Evolutionary conservation across 2,888 invertebrate species (phyloP).

Genomic region (Marronus borbonicus): DNA sequence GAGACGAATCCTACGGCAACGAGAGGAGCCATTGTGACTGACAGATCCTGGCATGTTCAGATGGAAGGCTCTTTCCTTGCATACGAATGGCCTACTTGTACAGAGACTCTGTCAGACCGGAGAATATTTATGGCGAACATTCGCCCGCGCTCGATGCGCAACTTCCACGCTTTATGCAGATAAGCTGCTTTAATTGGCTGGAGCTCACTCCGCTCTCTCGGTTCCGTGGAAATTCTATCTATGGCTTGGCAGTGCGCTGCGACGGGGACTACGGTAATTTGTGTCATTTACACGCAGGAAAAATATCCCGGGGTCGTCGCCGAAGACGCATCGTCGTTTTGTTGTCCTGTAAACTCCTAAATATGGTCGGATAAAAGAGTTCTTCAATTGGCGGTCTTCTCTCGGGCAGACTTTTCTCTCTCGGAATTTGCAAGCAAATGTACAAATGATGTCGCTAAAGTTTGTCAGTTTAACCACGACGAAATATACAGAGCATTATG

Average conservation of each 20-base stretch:
- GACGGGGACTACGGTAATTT: conserved; percentile 48
- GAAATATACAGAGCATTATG: neutral
- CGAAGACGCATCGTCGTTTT: conserved; percentile 45
- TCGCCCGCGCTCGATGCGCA: conserved; percentile 62
- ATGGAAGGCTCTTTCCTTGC: conserved; percentile 69
- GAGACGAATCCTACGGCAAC: conserved; percentile 64
- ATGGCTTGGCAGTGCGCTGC: conserved; percentile 43
- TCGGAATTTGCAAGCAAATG: conserved; percentile 27
- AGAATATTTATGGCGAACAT: conserved; percentile 66
- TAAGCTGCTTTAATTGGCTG: conserved; percentile 69
- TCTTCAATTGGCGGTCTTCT: conserved; percentile 36
- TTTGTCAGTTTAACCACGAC: neutral
- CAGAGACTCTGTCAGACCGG: conserved; percentile 65
- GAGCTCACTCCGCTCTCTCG: conserved; percentile 50
- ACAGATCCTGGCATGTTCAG: conserved; percentile 71
- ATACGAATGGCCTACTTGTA: conserved; percentile 70
- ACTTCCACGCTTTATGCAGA: conserved; percentile 69
- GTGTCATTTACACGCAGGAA: conserved; percentile 50
- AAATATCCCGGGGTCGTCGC: conserved; percentile 48
- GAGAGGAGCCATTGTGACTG: conserved; percentile 70
- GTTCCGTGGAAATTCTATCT: conserved; percentile 52
- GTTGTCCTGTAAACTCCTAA: conserved; percentile 44
- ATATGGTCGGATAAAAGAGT: conserved; percentile 43
- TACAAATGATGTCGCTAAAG: conserved; percentile 14
- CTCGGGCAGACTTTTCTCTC: neutral